Base-by-base conservation (phyloP, 2,888 invertebrate genomes). In the Marasmarcha lunaedactyla region DNA sequence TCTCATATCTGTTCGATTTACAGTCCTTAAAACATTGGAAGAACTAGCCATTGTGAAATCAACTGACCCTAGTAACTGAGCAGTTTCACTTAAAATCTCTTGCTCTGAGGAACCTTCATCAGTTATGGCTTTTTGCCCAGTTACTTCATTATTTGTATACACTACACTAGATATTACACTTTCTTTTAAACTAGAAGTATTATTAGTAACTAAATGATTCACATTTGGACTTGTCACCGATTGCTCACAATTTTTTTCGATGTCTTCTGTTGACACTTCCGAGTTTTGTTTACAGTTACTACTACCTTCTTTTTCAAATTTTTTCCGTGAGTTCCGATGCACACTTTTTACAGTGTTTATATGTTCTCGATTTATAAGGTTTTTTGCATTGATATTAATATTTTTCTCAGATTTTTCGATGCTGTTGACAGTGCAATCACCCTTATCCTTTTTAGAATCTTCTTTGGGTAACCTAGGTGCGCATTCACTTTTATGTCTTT, bases 21-120 rank as follows among this genome's bases (percentile, higher is more conserved):
- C 55, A 11, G 61, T 46, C 39, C 57, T 59, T 38, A 71, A 52
- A 37, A 70, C 65, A 65, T 69, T 68, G 27, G 70, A 55, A 2
- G 68, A 50, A 38, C 56, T 56, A 1, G 60, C 48, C 2, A 57
- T 52, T 1, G 65, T 45, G 51, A 73, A 76, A 46, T 73, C 78
- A 44, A 66, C 68, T 2, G 66, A 59, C 46, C 54, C 72, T 35
- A 81, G 48, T 46, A 66, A 74, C 43, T 81, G 88, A n/a, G 87
- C 87, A 12, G 85, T 78, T 36, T 89, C 86, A 54, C 85, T 89
- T 40, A 89, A 66, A 54, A 90, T 90, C 59, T 88, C 89, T 50
- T 85, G 87, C 57, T 90, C 90, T 0, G 89, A 89, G 42, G 90
- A 90, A 1, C 90, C 90, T 52, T 89, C 88, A 47, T 83, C 84